These are phyloP conservation scores for Empidonax traillii DNA, from an alignment of 2,113 vertebrate species.

Conservation along the genomic window DNA sequence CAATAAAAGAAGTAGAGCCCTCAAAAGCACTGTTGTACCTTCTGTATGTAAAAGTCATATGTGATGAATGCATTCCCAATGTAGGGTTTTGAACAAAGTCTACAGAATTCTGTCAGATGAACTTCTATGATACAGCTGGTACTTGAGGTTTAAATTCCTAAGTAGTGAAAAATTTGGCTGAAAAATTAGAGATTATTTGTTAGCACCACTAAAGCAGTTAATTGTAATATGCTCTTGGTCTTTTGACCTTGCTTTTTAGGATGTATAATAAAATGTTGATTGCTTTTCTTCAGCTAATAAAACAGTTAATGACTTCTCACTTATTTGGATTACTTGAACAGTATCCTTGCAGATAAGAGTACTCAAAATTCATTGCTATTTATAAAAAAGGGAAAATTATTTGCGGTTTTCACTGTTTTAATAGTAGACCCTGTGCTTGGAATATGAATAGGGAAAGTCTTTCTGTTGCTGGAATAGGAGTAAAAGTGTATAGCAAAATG, in stretches of 20 bases:
- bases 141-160: neutral
- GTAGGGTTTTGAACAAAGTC: neutral
- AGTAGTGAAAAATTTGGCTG: neutral
- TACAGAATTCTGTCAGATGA: neutral
- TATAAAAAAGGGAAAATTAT: neutral
- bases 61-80: neutral
- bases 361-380: neutral
- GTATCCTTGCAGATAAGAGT: neutral
- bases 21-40: neutral
- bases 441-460: neutral
- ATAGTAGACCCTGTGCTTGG: neutral
- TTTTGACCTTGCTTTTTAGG: neutral
- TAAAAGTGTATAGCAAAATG: neutral
- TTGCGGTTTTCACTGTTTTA: neutral
- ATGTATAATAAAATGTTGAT: neutral
- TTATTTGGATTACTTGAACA: neutral
- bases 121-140: neutral
- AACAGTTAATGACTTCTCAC: neutral
- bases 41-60: neutral
- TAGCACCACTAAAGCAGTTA: neutral
- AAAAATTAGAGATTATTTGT: neutral
- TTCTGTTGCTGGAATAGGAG: neutral
- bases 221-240: neutral
- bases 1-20: neutral
- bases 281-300: neutral